A percentile compares a stretch with the other conserved stretches of the same genome.
Conservation (phyloP, 2,113 vertebrate genomes). For the Eleginops maclovinus region DNA sequence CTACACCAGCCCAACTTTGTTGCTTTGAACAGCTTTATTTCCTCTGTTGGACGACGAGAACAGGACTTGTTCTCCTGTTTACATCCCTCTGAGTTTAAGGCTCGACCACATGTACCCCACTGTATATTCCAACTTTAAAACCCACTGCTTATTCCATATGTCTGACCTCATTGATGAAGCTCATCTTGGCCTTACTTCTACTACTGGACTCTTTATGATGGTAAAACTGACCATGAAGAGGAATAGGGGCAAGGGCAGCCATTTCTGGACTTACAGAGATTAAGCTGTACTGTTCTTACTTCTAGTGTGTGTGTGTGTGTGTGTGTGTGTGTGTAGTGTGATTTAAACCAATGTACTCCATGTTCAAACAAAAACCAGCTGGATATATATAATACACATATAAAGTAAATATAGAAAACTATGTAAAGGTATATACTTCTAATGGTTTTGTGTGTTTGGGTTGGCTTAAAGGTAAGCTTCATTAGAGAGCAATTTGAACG, state of each 20-base stretch:
- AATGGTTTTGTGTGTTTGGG: constrained; percentile 48
- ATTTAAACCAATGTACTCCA: constrained; percentile 62
- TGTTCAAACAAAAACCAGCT: constrained; percentile 74
- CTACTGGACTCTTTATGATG: constrained; percentile 18
- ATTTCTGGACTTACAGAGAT: constrained; percentile 34
- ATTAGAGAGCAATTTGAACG: constrained; percentile 10
- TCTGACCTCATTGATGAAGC: constrained; percentile 35
- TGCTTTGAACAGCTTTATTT: not conserved
- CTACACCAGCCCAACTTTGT: not conserved
- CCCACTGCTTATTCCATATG: constrained; percentile 12
- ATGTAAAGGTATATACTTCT: constrained; percentile 45
- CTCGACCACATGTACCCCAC: not conserved
- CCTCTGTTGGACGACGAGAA: not conserved
- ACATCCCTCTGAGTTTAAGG: not conserved
- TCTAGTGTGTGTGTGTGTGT: constrained; percentile 51
- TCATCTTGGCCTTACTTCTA: constrained; percentile 65
- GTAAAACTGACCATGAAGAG: constrained; percentile 25
- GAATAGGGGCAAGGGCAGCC: constrained; percentile 9
- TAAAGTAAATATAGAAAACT: constrained; percentile 51
- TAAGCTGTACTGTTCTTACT: constrained; percentile 56
- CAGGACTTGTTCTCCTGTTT: not conserved
- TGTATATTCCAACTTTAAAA: not conserved
- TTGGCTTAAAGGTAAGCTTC: constrained; percentile 30
- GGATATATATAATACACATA: constrained; percentile 58
- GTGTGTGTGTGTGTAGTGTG: constrained; percentile 56